Conservation (phyloP, 2,113 vertebrate genomes). For the Meles meles region DNA sequence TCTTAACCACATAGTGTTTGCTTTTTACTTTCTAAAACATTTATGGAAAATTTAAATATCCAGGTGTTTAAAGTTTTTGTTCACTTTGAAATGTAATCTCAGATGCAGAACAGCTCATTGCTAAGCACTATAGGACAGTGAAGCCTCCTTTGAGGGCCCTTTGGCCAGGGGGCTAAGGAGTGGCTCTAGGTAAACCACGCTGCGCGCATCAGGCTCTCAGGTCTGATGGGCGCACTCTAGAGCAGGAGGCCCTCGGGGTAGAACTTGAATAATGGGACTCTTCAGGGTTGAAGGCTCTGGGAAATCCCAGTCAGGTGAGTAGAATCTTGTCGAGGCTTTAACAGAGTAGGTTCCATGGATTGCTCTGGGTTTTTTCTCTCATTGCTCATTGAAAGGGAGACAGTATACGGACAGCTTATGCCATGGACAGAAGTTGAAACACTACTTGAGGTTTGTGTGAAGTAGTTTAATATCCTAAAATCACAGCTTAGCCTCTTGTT, state of each 20-base stretch:
- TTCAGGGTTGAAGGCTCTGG: background rate
- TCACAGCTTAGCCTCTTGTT: background rate
- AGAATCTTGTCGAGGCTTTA: too few relatives aligned
- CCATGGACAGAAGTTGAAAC: background rate
- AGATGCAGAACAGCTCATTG: background rate
- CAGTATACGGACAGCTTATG: background rate
- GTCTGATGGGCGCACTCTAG: rapidly evolving
- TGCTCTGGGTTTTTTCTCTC: background rate
- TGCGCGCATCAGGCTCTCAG: too few relatives aligned
- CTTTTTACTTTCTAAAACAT: background rate
- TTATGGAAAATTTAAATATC: background rate
- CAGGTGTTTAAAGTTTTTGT: background rate
- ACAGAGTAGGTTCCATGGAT: background rate
- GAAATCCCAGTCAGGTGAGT: background rate
- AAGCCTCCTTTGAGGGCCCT: background rate
- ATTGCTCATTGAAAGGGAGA: background rate
- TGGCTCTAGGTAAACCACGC: too few relatives aligned
- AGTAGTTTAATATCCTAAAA: background rate
- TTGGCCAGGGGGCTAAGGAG: background rate
- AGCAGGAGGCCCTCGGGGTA: rapidly evolving
- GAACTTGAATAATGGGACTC: background rate
- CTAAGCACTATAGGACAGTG: background rate
- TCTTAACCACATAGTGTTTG: background rate
- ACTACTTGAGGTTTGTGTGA: background rate
- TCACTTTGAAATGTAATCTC: background rate